Base-by-base conservation (phyloP, 2,888 invertebrate genomes). In the Junonia oenone region DNA sequence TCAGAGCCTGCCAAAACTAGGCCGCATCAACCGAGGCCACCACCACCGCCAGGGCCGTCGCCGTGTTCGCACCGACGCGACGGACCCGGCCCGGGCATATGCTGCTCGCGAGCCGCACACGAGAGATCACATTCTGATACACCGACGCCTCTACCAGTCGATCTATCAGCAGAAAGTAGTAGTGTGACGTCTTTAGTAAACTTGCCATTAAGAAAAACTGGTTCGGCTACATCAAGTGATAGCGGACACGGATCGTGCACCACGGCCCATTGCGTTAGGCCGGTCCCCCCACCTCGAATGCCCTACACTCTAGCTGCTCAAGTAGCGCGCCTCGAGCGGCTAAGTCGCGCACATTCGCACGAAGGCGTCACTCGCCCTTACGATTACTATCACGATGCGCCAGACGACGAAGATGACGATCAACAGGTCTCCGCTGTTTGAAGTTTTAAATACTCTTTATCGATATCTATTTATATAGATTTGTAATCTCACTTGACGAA, bases 171-270 rank as follows among this genome's bases (percentile, higher is more conserved):
- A 29, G 98, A 98, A 87, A 98, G 98, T 84, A 98, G 98, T 82
- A 98, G 97, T 80, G 98, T 98, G 62, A 97, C 98, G 52, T 97
- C 97, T 59, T 93, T 98, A 71, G 96, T 96, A 75, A 97, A 97
- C 91, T 92, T 97, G 83, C 96, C 97, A 61, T 89, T 97, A 68
- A 91, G 97, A 67, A 97, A 98, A 90, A 96, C 96, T 47, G 96
- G 96, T 82, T 97, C 97, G 69, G 95, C 96, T 74, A 97, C 97
- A 69, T 97, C 97, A 72, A 97, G 96, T 85, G 97, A 96, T 90
- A 96, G 96, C 76, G 96, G 96, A 73, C 96, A 96, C 89, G 95
- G 96, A 71, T 95, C 95, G 55, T 94, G 94, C 76, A 93, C 82
- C 38, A 76, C 84, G 45, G 71, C 78, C 27, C 69, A 67, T 52